These are phyloP conservation scores for Syndactyla subalaris DNA, from an alignment of 2,797 vertebrate species.

Conservation along the genomic window DNA sequence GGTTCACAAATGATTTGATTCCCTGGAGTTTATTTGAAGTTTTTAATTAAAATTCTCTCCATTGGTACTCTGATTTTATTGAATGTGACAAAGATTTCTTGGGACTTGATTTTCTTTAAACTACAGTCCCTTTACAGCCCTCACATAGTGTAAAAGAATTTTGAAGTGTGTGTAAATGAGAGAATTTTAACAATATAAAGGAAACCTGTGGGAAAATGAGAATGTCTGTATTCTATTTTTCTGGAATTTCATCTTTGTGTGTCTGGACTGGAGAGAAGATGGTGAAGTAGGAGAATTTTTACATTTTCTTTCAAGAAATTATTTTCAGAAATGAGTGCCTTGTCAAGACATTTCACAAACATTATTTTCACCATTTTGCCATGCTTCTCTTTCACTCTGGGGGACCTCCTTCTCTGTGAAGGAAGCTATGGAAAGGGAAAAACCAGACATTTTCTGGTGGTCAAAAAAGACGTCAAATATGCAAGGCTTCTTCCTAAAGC, in stretches of 20 bases:
- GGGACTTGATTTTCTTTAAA: constrained; percentile 30
- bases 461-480: not conserved
- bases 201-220: not conserved
- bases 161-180: not conserved
- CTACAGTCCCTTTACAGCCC: not conserved
- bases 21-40: constrained; percentile 54
- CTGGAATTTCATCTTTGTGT: constrained; percentile 1
- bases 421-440: not conserved
- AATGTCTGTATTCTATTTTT: constrained; percentile 36
- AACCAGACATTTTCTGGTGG: not conserved
- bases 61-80: constrained; percentile 12
- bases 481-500: not conserved
- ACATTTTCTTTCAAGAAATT: not conserved
- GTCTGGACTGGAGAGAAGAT: not conserved
- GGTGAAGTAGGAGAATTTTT: not conserved
- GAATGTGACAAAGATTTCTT: constrained; percentile 20
- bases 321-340: not conserved
- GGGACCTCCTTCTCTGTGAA: not conserved
- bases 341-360: not conserved
- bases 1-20: constrained; percentile 46
- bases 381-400: not conserved
- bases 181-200: not conserved
- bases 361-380: not conserved
- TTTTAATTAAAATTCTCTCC: constrained; percentile 59
- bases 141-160: not conserved